A percentile compares a stretch with the other conserved stretches of the same genome.
These are phyloP conservation scores for Paradoxurus hermaphroditus DNA, from an alignment of 2,113 vertebrate genomes.

Conservation along the genomic window DNA sequence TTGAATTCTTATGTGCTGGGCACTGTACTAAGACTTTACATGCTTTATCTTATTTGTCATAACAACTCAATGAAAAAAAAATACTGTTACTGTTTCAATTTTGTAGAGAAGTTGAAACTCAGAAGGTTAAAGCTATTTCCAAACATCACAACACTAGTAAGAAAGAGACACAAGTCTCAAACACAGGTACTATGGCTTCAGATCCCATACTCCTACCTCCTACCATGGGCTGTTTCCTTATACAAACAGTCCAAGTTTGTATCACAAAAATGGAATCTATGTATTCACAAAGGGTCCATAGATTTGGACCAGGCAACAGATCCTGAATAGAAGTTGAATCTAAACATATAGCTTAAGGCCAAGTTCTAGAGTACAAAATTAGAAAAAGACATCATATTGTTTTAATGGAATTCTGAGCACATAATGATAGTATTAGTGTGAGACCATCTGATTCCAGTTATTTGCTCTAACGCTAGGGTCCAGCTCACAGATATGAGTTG, in stretches of 20 bases:
- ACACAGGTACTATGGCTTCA: not conserved
- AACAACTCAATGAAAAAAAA: too few species aligned
- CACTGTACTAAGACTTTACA: not conserved
- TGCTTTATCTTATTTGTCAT: not conserved
- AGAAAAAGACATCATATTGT: not conserved
- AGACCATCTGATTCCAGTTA: not conserved
- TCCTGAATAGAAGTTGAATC: not conserved
- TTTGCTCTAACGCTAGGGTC: not conserved
- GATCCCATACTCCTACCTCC: not conserved
- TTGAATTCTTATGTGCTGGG: not conserved
- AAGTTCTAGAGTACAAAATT: not conserved
- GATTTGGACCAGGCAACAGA: not conserved
- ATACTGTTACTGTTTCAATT: not conserved
- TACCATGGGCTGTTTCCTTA: not conserved
- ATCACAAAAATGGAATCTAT: not conserved
- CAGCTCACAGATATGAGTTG: not conserved
- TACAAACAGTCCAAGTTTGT: not conserved
- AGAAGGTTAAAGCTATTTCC: too few species aligned
- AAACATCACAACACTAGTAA: too few species aligned
- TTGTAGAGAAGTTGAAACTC: not conserved
- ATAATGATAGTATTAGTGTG: not conserved
- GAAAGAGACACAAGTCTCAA: too few species aligned
- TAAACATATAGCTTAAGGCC: not conserved
- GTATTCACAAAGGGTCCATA: not conserved
- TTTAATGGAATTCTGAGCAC: not conserved